Percentiles rank a stretch among this genome's conserved stretches.
These are phyloP conservation scores for Sigmodon hispidus DNA, from an alignment of 2,113 vertebrate species.

Conservation along the genomic window DNA sequence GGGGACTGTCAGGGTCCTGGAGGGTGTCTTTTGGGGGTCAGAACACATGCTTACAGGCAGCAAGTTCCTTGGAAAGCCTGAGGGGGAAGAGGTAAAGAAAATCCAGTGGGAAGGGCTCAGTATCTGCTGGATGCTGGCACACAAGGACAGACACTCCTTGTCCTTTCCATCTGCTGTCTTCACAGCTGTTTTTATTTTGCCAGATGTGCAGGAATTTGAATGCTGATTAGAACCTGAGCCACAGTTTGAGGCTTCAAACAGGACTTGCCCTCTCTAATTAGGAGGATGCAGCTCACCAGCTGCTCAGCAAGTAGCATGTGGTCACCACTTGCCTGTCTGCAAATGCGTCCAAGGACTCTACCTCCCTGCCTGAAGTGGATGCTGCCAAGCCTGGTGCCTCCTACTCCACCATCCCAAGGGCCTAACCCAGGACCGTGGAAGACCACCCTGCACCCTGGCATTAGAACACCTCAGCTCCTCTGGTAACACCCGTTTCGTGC, in stretches of 20 bases:
- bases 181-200: constrained; percentile 77
- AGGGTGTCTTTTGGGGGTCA: background rate
- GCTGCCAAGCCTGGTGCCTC: background rate
- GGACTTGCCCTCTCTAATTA: constrained; percentile 72
- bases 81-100: background rate
- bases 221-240: constrained; percentile 77
- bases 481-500: background rate
- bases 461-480: background rate
- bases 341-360: background rate
- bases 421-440: background rate
- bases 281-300: constrained; percentile 58
- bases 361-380: background rate
- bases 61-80: background rate
- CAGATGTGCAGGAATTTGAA: constrained; percentile 76
- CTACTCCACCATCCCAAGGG: background rate
- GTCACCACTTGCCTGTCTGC: background rate
- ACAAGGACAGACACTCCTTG: background rate
- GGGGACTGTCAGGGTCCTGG: no score
- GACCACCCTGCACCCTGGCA: accelerated
- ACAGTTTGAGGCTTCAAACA: constrained; percentile 72
- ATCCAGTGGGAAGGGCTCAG: background rate
- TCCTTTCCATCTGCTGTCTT: constrained; percentile 46
- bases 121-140: background rate
- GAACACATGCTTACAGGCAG: background rate
- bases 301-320: constrained; percentile 48